phyloP scores from a whole-genome alignment of 2,113 vertebrate genomes.

The Ceyx melanurus region DNA sequence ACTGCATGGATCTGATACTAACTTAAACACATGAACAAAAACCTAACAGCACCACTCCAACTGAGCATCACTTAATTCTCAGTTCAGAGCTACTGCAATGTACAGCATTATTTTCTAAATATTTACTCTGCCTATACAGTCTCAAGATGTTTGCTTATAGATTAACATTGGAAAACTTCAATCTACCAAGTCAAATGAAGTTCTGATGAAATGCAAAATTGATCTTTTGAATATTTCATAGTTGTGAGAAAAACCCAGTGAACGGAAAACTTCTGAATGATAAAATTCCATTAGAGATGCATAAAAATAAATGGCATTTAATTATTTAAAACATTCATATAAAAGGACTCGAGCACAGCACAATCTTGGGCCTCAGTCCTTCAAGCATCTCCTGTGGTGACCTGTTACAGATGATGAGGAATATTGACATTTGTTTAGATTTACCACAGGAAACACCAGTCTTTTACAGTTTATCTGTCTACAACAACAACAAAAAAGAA shows the following conservation, averaged over 20 bases:
- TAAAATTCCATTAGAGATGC: neutral
- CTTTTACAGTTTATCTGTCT: neutral
- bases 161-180: neutral
- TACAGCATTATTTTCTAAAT: conserved; percentile 1
- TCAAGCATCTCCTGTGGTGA: neutral
- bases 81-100: neutral
- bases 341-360: neutral
- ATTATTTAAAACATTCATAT: conserved; percentile 28
- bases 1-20: neutral
- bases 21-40: neutral
- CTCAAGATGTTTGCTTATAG: conserved; percentile 30
- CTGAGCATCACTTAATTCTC: neutral
- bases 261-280: neutral
- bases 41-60: neutral
- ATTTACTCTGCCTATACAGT: neutral
- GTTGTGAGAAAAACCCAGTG: neutral
- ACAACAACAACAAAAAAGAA: neutral
- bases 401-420: neutral
- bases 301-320: conserved; percentile 23
- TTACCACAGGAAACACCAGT: neutral
- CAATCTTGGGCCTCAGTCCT: neutral
- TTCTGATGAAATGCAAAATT: conserved; percentile 1
- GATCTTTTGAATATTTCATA: conserved; percentile 46
- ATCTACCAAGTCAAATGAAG: conserved; percentile 8
- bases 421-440: neutral